Percentiles rank a stretch among this genome's conserved stretches.
These are phyloP conservation scores for Platycnemis pennipes DNA, from an alignment of 2,888 invertebrate genomes.

Conservation along the genomic window DNA sequence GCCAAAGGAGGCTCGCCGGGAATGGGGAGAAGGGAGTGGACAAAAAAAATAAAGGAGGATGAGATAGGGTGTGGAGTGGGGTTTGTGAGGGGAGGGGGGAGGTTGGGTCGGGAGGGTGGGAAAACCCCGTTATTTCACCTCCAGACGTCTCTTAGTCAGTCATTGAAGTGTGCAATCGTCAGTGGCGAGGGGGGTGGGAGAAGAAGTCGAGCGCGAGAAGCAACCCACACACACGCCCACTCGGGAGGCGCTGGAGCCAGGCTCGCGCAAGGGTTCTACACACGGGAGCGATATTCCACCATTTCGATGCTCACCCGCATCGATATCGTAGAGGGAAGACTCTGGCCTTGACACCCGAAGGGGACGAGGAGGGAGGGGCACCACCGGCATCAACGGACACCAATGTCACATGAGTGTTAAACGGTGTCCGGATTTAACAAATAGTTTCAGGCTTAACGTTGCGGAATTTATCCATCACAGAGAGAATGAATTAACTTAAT, in stretches of 20 bases:
- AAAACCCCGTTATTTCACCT: slow-evolving; percentile 61
- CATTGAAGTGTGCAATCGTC: slow-evolving; percentile 62
- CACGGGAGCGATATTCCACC: no score
- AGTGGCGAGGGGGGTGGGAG: neutral
- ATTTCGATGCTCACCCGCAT: neutral
- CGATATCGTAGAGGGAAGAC: neutral
- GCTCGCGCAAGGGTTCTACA: neutral
- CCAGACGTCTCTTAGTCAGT: slow-evolving; percentile 63
- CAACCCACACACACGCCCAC: slow-evolving; percentile 25
- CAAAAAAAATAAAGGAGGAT: neutral
- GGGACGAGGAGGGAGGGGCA: neutral
- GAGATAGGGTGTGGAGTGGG: neutral
- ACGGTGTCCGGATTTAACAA: no score
- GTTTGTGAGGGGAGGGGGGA: neutral
- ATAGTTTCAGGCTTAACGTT: no score
- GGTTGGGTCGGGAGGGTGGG: neutral
- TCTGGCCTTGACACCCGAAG: neutral
- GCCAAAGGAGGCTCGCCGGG: neutral
- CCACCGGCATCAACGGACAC: neutral
- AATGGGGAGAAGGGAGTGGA: no score
- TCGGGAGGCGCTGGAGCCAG: neutral
- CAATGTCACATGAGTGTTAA: neutral
- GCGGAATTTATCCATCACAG: no score
- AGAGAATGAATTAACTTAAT: no score
- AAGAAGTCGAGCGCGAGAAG: neutral